Evolutionary conservation across 2,797 vertebrate species (phyloP), one percentile per base, ranked within the genome.

Genomic region (Muscicapa comitata): DNA sequence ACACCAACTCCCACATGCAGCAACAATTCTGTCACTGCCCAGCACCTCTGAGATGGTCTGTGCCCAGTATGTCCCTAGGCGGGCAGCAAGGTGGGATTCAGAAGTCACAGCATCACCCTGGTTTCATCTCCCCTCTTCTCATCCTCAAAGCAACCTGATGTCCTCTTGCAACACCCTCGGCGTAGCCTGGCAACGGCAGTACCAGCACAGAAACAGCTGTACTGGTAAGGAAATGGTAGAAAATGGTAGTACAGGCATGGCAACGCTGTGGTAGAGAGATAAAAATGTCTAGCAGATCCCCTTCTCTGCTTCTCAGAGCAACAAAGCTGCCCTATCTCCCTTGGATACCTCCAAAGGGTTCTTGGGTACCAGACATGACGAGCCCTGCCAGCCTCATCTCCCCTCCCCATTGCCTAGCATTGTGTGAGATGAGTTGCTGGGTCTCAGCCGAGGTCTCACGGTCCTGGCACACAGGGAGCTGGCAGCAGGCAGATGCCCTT

Each of bases 151-250:
- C 31, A 76, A 79, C 47, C 26, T 16, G 18, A 59, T 67, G 33
- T 90, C 80, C 48, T 82, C 37, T 90, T 86, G 47, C 42, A 77
- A 90, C 80, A 96, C 82, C 55, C 76, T 86, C 6, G 0, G 40
- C 0, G 51, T 91, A 89, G 75, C 96, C 48, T 91, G 89, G 95
- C 91, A 96, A 96, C 91, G 1, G 88, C 86, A 65, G 78, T 21
- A 89, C 68, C 70, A 38, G 70, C 78, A 80, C 68, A 53, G 86
- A 89, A 94, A 86, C 86, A 78, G 91, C 76, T 43, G 58, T 50
- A 91, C 58, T 26, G 43, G 43, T 76, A 88, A 45, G 80, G 76
- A 38, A 91, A 88, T 65, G 9, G 76, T 82, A 35, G 80, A 72
- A 38, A 91, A 88, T 59, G 10, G 72, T 82, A 35, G 17, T 54